Evolutionary conservation across 2,797 vertebrate genomes (phyloP).

Genomic region (Synanceia verrucosa): DNA sequence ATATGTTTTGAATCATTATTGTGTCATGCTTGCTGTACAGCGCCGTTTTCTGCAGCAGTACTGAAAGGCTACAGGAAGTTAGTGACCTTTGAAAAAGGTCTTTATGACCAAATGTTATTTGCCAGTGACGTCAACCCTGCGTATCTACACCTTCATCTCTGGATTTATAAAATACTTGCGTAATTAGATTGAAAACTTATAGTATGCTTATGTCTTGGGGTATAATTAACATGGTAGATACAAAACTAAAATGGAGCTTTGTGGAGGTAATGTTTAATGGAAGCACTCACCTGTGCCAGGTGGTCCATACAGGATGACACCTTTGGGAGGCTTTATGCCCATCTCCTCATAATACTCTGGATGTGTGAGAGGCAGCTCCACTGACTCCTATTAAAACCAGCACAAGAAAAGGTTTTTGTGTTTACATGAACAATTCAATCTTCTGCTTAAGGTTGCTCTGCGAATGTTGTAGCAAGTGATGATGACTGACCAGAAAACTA

Average conservation of each 20-base stretch:
- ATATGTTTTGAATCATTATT: background rate
- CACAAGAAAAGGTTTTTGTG: background rate
- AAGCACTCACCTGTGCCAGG: constrained; percentile 92
- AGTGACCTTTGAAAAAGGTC: constrained; percentile 14
- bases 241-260: too few species aligned
- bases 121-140: background rate
- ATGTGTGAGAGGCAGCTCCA: constrained; percentile 97
- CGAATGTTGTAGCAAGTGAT: background rate
- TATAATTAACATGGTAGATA: background rate
- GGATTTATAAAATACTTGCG: background rate
- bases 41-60: background rate
- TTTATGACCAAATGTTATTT: background rate
- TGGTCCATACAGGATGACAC: constrained; percentile 95
- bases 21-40: background rate
- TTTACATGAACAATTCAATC: background rate
- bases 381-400: constrained; percentile 88
- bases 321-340: constrained; percentile 99
- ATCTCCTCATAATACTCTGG: constrained; percentile 99
- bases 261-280: background rate
- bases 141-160: background rate
- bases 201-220: background rate
- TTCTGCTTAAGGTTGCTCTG: background rate
- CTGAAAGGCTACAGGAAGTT: background rate
- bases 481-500: background rate
- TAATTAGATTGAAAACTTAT: background rate